Percentiles rank a stretch among this genome's conserved stretches.
phyloP scores from a whole-genome alignment of 2,113 vertebrate species.

The Rhagologus leucostigma region DNA sequence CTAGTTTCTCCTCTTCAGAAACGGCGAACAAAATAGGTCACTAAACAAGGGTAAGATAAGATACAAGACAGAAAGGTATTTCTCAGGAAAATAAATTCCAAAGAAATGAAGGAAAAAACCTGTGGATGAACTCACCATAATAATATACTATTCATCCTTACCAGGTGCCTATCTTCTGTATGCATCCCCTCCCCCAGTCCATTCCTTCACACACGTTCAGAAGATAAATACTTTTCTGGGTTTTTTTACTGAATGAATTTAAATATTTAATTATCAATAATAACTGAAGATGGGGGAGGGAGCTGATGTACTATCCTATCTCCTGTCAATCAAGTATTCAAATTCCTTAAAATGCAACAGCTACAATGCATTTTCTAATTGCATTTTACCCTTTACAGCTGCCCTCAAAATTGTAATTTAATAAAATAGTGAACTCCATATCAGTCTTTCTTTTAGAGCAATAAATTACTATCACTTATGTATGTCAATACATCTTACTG shows the following conservation, averaged over 20 bases:
- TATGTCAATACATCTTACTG: slow-evolving; percentile 26
- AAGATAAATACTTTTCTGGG: slow-evolving; percentile 22
- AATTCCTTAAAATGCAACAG: slow-evolving; percentile 53
- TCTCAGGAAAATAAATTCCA: slow-evolving; percentile 33
- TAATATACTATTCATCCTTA: neutral
- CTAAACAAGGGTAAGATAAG: slow-evolving; percentile 31
- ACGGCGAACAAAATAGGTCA: slow-evolving; percentile 66
- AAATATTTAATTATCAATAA: slow-evolving; percentile 64
- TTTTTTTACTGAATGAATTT: slow-evolving; percentile 6
- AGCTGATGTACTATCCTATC: slow-evolving; percentile 5
- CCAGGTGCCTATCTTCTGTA: slow-evolving; percentile 28
- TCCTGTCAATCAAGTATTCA: slow-evolving; percentile 66
- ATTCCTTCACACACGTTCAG: slow-evolving; percentile 11
- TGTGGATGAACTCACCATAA: slow-evolving; percentile 19
- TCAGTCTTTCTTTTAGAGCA: slow-evolving; percentile 48
- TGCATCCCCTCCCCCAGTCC: neutral
- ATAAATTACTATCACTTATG: slow-evolving; percentile 58
- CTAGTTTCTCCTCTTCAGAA: slow-evolving; percentile 67
- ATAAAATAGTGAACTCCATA: slow-evolving; percentile 48
- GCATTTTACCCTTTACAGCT: slow-evolving; percentile 58
- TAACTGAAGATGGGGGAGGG: neutral
- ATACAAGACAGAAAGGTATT: neutral
- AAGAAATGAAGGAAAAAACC: neutral
- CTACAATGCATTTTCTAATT: slow-evolving; percentile 66
- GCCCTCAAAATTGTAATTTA: slow-evolving; percentile 61